Evolutionary conservation across 2,113 vertebrate genomes (phyloP).

Genomic region (Gracilinanus agilis): DNA sequence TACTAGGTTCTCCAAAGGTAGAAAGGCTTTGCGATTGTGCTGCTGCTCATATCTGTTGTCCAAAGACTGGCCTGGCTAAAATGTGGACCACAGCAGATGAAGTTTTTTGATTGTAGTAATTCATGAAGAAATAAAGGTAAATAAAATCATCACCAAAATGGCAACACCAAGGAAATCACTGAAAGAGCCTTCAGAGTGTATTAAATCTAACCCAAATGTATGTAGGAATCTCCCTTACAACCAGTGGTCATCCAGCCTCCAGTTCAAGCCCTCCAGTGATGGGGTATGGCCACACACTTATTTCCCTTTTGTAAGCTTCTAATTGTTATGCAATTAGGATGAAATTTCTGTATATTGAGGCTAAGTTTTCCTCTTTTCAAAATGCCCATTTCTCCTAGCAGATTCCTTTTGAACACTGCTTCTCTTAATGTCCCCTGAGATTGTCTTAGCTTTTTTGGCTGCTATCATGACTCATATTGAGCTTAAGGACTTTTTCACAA

Average conservation of each 20-base stretch:
- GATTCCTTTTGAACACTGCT: neutral
- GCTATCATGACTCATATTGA: neutral
- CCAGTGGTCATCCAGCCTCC: neutral
- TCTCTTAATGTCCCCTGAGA: neutral
- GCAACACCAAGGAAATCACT: neutral
- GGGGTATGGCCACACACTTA: neutral
- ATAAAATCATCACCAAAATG: neutral
- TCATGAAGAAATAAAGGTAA: neutral
- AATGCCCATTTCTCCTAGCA: neutral
- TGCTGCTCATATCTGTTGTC: neutral
- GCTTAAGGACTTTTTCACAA: neutral
- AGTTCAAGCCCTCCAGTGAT: neutral
- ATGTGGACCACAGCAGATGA: neutral
- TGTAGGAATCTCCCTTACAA: neutral
- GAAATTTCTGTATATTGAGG: neutral
- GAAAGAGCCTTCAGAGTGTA: neutral
- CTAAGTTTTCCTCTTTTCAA: neutral
- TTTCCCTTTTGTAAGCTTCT: neutral
- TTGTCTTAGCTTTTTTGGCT: neutral
- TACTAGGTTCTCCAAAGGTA: neutral
- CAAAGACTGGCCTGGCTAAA: neutral
- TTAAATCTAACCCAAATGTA: neutral
- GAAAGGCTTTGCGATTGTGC: neutral
- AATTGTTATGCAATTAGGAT: neutral
- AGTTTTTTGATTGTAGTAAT: neutral